Conservation (phyloP, 1,140 invertebrate genomes). For the Trachymyrmex cornetzi region DNA sequence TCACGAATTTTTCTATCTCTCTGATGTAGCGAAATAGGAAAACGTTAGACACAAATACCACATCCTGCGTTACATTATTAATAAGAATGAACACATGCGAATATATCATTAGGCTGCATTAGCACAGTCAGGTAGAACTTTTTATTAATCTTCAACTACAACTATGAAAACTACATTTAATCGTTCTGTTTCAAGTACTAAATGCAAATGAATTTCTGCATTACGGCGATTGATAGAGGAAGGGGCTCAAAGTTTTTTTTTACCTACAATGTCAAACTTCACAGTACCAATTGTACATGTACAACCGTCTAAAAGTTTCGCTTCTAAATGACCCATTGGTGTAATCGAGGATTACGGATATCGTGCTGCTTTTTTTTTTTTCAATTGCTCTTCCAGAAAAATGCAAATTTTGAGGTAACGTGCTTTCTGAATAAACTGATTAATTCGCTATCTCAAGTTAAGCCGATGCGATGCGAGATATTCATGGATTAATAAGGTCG, state of each 20-base stretch:
- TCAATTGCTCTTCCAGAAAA: neutral
- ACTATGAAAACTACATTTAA: too few species aligned
- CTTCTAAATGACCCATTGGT: too few species aligned
- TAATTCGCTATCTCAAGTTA: neutral
- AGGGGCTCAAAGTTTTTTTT: too few species aligned
- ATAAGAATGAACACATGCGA: conserved; percentile 3
- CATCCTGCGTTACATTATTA: neutral
- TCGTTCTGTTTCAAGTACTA: too few species aligned
- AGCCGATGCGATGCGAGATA: neutral
- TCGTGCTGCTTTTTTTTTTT: too few species aligned
- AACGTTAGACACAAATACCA: neutral
- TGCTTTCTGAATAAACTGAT: neutral
- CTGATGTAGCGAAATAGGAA: neutral
- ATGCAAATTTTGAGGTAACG: neutral
- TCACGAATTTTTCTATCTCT: neutral
- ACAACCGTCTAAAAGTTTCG: too few species aligned
- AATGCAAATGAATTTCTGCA: too few species aligned
- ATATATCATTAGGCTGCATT: conserved; percentile 3
- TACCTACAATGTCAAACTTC: too few species aligned
- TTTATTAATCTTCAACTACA: too few species aligned
- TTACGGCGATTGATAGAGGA: too few species aligned
- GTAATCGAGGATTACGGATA: neutral
- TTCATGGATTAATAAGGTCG: conserved; percentile 41
- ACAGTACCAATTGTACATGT: too few species aligned
- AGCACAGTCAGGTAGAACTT: neutral